Base-by-base conservation (phyloP, 2,113 vertebrate species). In the Ramphastos sulfuratus region DNA sequence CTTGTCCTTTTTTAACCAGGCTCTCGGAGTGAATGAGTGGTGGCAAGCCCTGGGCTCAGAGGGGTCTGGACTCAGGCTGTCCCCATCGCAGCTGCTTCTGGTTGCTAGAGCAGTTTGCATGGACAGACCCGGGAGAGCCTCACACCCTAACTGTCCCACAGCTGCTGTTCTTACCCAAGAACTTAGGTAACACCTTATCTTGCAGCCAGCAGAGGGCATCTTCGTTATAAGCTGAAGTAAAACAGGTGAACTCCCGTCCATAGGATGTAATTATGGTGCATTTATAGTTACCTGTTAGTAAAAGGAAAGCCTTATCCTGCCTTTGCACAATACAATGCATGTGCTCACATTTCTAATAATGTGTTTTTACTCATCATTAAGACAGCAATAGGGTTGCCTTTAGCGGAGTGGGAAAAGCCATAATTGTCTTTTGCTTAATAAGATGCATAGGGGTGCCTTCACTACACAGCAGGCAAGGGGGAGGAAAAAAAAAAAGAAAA, bases 201-300 rank as follows among this genome's bases (percentile, higher is more conserved):
- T 61, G 87, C 67, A 79, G 89, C 97, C 97, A 48, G 86, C 96
- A 98, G 97, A 96, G 97, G 97, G 97, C 97, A 94, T 33, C 71
- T 89, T 61, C 33, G 8, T 90, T 92, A 73, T 64, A 35, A 81
- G 0, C 44, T 4, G 77, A 24, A 71, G 63, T 54, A 15, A 17
- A 7, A 23, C 54, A 82, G 59, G 44, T 56, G 8, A 24, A 19
- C 31, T 20, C 33, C 4, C 60, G 7, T 23, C 39, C 30, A 0
- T 1, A 35, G 31, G 11, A 0, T 37, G 35, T 13, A 27, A 27
- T 52, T 55, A 13, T 2, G 21, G 48, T 65, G 59, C 5, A 1
- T 75, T 87, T 67, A 10, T 20, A 30, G 39, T 25, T 65, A 14
- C 33, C 56, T 88, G 2, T 31, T 23, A 30, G 33, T 89, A 18